Evolutionary conservation across 2,888 invertebrate species (phyloP).

Genomic region (Polyommatus iphigenia): DNA sequence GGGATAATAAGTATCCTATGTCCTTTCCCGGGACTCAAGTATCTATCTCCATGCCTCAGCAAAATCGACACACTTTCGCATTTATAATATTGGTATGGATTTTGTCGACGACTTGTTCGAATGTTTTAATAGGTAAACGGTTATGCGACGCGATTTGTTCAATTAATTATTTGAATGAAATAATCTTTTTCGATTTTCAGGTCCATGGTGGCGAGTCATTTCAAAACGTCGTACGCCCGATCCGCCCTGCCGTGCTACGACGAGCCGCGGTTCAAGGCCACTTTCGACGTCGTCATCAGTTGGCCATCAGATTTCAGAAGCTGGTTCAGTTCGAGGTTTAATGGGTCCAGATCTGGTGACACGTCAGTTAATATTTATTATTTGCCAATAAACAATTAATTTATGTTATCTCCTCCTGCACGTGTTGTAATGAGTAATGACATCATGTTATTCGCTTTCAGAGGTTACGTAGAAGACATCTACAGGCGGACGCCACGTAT

Average conservation of each 20-base stretch:
- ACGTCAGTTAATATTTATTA: neutral
- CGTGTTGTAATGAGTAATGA: no score
- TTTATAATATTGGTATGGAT: no score
- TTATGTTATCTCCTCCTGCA: no score
- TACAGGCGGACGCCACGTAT: neutral
- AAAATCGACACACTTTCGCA: no score
- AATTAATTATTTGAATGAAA: neutral
- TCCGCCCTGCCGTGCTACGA: neutral
- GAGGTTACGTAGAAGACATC: neutral
- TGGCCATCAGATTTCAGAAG: neutral
- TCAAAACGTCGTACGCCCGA: neutral
- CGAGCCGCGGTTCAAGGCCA: neutral
- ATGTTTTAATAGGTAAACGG: neutral
- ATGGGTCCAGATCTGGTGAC: neutral
- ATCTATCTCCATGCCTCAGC: no score
- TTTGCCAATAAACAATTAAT: no score
- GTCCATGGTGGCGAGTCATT: neutral
- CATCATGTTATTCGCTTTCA: neutral
- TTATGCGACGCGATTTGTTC: neutral
- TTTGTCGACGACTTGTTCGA: neutral
- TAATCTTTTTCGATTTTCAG: neutral
- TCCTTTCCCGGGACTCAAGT: no score
- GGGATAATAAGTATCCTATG: no score
- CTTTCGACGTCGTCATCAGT: neutral
- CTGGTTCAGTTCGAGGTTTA: neutral